Evolutionary conservation across 2,113 vertebrate species (phyloP).

Genomic region (Capreolus pygargus): DNA sequence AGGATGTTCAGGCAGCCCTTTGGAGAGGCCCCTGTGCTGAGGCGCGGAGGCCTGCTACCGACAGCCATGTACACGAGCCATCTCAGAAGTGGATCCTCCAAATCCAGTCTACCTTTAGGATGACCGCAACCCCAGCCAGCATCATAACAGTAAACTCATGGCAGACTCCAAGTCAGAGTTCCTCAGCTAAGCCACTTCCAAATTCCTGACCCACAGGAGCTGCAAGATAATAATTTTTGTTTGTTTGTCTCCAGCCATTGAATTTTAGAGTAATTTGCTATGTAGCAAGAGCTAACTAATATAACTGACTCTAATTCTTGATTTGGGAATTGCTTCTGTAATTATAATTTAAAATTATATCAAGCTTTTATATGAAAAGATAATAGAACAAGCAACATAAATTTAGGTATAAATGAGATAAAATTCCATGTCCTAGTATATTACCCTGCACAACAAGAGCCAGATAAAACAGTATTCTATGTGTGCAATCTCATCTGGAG

Average conservation of each 20-base stretch:
- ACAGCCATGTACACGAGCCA: accelerated
- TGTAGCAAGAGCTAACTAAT: not conserved
- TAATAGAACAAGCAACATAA: not conserved
- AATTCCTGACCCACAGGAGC: not conserved
- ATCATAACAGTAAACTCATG: not conserved
- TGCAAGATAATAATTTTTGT: not conserved
- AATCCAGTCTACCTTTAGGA: not conserved
- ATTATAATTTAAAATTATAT: not conserved
- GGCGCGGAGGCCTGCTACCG: not conserved
- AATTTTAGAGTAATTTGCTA: not conserved
- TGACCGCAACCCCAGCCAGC: not conserved
- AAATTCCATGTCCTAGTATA: not conserved
- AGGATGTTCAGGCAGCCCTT: not conserved
- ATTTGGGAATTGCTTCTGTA: not conserved
- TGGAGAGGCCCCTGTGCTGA: not conserved
- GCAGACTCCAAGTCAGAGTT: not conserved
- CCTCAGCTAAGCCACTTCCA: not conserved
- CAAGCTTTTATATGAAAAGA: not conserved
- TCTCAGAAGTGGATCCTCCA: not conserved
- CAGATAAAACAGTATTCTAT: not conserved
- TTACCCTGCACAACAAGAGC: not conserved
- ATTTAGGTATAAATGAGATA: not conserved
- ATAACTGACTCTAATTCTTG: not conserved
- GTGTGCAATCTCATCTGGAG: not conserved
- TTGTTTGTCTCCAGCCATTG: not conserved